Percentiles rank a stretch among this genome's conserved stretches.
Conservation (phyloP, 2,113 vertebrate genomes). For the Chascanopsetta lugubris region DNA sequence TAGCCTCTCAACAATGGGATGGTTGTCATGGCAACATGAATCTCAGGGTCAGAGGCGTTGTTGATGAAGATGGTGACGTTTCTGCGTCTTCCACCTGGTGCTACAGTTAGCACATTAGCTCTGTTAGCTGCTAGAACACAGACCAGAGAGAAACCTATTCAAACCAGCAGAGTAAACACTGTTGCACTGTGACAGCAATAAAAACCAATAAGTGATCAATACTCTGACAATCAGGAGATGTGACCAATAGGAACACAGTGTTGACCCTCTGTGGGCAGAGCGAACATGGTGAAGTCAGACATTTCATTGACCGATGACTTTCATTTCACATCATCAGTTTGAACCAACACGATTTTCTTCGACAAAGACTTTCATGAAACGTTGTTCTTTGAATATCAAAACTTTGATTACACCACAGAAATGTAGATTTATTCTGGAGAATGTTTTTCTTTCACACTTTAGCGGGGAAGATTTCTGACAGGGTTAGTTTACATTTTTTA, state of each 20-base stretch:
- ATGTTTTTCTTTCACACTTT: too few relatives aligned
- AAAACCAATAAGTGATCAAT: slow-evolving; percentile 35
- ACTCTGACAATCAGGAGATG: slow-evolving; percentile 47
- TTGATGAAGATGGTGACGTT: slow-evolving; percentile 1
- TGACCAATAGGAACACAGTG: slow-evolving; percentile 27
- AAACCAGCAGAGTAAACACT: slow-evolving; percentile 49
- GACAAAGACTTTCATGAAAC: too few relatives aligned
- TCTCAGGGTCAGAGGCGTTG: slow-evolving; percentile 57
- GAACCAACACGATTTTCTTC: too few relatives aligned
- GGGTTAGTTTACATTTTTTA: too few relatives aligned
- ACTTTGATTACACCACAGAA: too few relatives aligned
- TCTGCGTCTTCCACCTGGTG: slow-evolving; percentile 50
- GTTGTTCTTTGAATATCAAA: too few relatives aligned
- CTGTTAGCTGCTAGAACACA: slow-evolving; percentile 12
- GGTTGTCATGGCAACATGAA: slow-evolving; percentile 48
- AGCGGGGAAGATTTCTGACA: too few relatives aligned
- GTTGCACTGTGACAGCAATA: slow-evolving; percentile 58
- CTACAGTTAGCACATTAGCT: slow-evolving; percentile 32
- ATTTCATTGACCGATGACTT: background rate
- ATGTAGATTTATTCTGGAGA: too few relatives aligned
- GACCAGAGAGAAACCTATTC: too few relatives aligned
- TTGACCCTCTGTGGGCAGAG: slow-evolving; percentile 7
- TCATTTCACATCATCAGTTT: background rate
- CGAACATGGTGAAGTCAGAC: background rate
- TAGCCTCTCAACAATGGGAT: background rate